Base-by-base conservation (phyloP, 2,113 vertebrate genomes). In the Percopsis transmontana region DNA sequence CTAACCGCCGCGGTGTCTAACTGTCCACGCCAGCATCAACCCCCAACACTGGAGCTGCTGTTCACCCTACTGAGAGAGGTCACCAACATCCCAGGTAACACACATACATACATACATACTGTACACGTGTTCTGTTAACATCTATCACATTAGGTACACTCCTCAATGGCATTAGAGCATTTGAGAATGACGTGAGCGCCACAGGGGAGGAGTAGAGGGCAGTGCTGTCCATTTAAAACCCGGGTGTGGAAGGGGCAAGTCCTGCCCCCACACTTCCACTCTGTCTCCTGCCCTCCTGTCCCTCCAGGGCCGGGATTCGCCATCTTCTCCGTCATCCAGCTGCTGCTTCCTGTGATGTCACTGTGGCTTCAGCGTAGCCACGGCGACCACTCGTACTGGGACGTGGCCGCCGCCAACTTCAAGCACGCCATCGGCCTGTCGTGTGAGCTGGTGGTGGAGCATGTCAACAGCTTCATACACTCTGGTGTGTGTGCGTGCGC, bases 381-480 rank as follows among this genome's bases (percentile, higher is more conserved):
- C 1, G 94, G 94, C 52, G 95, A 98, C 84, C 96, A 97, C 80
- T 93, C 94, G 5, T 98, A 98, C 86, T 99, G 97, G 97, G 97
- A 99, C 0, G 77, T 91, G 41, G 96, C 96, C 0, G 96, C 96
- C 0, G 94, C 95, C 1, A 98, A 99, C 89, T 99, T 99, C 87
- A 99, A 98, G 75, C 97, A 99, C 1, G 97, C 97, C 62, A 98
- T 99, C 15, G 97, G 97, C 14, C 89, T 99, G 67, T 96, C 93
- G 19, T 99, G 96, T 47, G 97, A 99, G 85, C 94, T 99, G 39
- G 97, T 97, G 70, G 96, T 98, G 87, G 97, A 99, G 53, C 97
- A 99, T 60, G 90, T 99, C 70, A 95, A 96, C 79, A 96, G 92
- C 61, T 99, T 98, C 73, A 96, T 96, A 33, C 94, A 96, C 80